These are phyloP conservation scores for Origma solitaria DNA, from an alignment of 2,113 vertebrate species.

Conservation along the genomic window DNA sequence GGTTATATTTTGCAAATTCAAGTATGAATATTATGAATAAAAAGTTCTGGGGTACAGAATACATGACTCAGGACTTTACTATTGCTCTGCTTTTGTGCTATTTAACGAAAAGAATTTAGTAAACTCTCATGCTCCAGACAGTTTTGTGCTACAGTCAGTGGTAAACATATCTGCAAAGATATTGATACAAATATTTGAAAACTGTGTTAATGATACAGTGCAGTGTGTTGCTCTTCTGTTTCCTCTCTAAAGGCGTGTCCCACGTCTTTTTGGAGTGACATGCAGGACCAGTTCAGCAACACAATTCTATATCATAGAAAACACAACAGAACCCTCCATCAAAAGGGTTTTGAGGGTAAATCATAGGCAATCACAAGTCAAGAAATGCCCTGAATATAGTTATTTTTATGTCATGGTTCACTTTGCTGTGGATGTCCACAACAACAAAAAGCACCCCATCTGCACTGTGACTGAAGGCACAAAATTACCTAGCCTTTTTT, in stretches of 20 bases:
- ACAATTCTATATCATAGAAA: not conserved
- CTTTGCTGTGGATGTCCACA: not conserved
- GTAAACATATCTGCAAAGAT: not conserved
- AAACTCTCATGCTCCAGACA: not conserved
- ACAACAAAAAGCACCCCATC: not conserved
- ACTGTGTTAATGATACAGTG: not conserved
- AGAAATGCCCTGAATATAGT: not conserved
- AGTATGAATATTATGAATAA: not conserved
- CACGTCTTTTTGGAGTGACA: not conserved
- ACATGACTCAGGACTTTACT: not conserved
- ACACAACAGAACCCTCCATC: not conserved
- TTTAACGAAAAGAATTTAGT: not conserved
- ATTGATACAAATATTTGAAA: not conserved
- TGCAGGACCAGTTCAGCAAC: not conserved
- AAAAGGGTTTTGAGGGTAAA: not conserved
- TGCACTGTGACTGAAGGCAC: not conserved
- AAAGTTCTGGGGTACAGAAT: not conserved
- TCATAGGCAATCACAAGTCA: not conserved
- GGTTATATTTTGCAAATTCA: not conserved
- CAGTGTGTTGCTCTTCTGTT: not conserved
- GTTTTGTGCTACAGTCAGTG: not conserved
- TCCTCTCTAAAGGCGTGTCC: not conserved
- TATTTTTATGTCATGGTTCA: not conserved
- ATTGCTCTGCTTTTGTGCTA: not conserved
- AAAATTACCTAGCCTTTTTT: not conserved